A percentile compares a stretch with the other conserved stretches of the same genome.
Conservation (phyloP, 2,113 vertebrate genomes). For the Centropus unirufus region DNA sequence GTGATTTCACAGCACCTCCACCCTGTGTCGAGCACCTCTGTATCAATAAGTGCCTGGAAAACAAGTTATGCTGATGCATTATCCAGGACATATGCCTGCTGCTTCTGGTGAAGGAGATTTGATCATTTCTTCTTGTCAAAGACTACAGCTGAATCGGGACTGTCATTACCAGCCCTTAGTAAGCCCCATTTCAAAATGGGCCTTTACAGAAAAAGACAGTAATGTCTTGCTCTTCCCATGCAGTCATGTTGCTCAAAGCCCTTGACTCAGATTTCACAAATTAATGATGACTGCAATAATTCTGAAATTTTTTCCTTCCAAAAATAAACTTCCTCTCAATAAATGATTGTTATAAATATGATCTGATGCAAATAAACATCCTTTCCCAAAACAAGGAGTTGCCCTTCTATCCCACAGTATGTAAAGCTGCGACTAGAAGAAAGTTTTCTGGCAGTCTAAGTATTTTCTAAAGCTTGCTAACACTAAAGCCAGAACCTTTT, state of each 20-base stretch:
- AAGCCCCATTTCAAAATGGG: rapidly evolving
- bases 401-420: rapidly evolving
- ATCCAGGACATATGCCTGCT: neutral
- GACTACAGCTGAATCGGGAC: rapidly evolving
- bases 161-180: too few relatives aligned
- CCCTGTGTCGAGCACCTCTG: rapidly evolving
- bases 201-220: neutral
- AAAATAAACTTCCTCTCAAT: neutral
- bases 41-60: neutral
- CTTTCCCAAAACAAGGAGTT: neutral
- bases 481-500: neutral
- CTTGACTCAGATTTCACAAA: neutral
- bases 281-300: neutral
- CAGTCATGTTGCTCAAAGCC: neutral
- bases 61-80: rapidly evolving
- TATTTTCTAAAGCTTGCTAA: neutral
- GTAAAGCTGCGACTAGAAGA: neutral
- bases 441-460: neutral
- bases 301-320: neutral
- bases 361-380: neutral
- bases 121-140: neutral
- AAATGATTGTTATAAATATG: neutral
- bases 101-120: neutral
- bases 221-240: neutral
- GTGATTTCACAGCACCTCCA: neutral